Base-by-base conservation (phyloP, 2,113 vertebrate species). In the Cygnus atratus region DNA sequence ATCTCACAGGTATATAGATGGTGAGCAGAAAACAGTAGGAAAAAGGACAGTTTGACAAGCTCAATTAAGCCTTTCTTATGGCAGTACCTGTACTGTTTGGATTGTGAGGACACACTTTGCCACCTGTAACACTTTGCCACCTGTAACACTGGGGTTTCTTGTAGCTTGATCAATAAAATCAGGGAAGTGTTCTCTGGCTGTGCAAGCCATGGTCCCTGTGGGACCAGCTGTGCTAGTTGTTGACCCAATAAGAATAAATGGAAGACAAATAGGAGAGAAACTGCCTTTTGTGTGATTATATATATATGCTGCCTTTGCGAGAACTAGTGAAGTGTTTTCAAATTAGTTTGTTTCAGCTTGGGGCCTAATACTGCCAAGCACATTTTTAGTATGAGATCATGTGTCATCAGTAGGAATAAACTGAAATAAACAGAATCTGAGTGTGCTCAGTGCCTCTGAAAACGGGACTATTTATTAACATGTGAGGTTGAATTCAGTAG, bases 171-270 rank as follows among this genome's bases (percentile, higher is more conserved):
- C 65, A 52, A 25, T 84, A 35, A 74, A 72, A 90, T 10, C 39
- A 84, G 73, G 62, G 72, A 66, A 57, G 12, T 37, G 26, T 54
- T 81, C 80, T 88, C 41, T 61, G 52, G 7, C 61, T 72, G 11
- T 78, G 43, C 43, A 92, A 84, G 46, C 52, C 39, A 21, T 17
- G 33, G 37, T 77, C 73, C 11, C 71, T 86, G 55, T 93, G 73
- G 61, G 87, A 81, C 26, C 74, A 89, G 62, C 83, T 95, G 73
- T 78, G 65, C 20, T 87, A 1, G 1, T 33, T 93, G 68, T 92
- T 91, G 88, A 84, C 88, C 76, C 78, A 75, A 52, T 35, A 87
- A 58, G 57, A 93, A 95, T 91, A 89, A 92, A 85, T 62, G 70
- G 46, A 70, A 90, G 67, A 77, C 50, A 92, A 75, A 87, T 43